Evolutionary conservation across 1,140 invertebrate species (phyloP), one percentile per base, ranked within the genome.

Genomic region (Microplitis mediator): DNA sequence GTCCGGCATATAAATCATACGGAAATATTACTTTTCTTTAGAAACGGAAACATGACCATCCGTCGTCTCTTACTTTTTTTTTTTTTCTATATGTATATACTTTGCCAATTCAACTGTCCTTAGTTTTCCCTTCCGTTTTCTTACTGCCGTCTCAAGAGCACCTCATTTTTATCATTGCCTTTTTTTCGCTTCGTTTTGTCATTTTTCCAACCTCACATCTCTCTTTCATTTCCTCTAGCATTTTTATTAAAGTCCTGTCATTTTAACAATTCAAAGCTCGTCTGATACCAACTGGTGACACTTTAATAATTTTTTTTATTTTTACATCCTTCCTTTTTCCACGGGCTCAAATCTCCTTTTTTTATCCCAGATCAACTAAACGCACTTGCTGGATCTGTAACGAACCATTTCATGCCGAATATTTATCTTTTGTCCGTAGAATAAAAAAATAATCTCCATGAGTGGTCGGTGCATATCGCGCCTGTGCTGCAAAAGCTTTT

Each of bases 1-100:
- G 76, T 74, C 69, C 58, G 74, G 76, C 75, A 81, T 81, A 79
- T 81, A 79, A 80, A 81, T 81, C 80, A 79, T 80, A 80, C 73
- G 75, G 74, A 80, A 79, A 80, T 77, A 76, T 80, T 79, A 78
- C 72, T 80, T 63, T 67, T 58, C 58, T 68, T 35, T 31, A 50
- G 51, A 56, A 71, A 61, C 61, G 72, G 68, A 72, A 70, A 74
- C 72, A 56, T 74, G 73, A 74, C 67, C 72, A 76, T 73, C 62
- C 54, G 65, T 69, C 66, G 52, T 52, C 66, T 34, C 32, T 6
- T 4, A 14, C 56, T 11, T n/a, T 62, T 62, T 63, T 50, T 23
- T 8, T 39, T 16, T 61, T 72, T 74, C 54, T 56, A 75, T 71
- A 66, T 72, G 61, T 16, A 31, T 32, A 16, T 51, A 16, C 34